These are phyloP conservation scores for Astyanax mexicanus DNA, from an alignment of 2,797 vertebrate genomes.

Conservation along the genomic window DNA sequence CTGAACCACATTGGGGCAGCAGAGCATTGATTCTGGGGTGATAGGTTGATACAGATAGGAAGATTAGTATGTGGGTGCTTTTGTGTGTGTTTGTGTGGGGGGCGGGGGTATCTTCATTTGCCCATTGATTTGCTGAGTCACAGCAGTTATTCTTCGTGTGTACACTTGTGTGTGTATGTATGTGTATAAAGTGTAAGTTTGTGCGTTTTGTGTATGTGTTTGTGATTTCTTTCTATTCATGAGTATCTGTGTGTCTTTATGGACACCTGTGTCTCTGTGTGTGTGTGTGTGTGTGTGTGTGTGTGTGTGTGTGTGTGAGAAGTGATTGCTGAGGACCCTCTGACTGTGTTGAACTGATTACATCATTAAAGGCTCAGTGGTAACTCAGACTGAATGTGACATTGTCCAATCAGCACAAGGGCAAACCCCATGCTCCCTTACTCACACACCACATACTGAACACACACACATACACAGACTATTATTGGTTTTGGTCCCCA, in stretches of 20 bases:
- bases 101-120: no score
- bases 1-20: no score
- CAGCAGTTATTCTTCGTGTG: no score
- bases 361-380: slow-evolving; percentile 21
- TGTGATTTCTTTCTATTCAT: no score
- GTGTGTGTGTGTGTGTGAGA: slow-evolving; percentile 2
- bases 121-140: no score
- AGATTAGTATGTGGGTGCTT: no score
- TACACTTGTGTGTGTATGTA: slow-evolving; percentile 5
- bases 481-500: not conserved
- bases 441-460: slow-evolving; percentile 12
- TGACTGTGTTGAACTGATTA: slow-evolving; percentile 40
- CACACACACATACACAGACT: slow-evolving; percentile 5
- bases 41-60: no score
- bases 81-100: no score
- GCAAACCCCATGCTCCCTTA: slow-evolving; percentile 17
- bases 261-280: slow-evolving; percentile 1
- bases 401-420: slow-evolving; percentile 47
- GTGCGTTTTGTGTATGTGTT: not conserved
- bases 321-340: slow-evolving; percentile 43
- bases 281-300: not conserved
- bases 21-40: no score
- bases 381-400: slow-evolving; percentile 9
- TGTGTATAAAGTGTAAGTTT: not conserved
- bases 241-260: not conserved